Conservation (phyloP, 2,113 vertebrate genomes). For the Embiotoca jacksoni region DNA sequence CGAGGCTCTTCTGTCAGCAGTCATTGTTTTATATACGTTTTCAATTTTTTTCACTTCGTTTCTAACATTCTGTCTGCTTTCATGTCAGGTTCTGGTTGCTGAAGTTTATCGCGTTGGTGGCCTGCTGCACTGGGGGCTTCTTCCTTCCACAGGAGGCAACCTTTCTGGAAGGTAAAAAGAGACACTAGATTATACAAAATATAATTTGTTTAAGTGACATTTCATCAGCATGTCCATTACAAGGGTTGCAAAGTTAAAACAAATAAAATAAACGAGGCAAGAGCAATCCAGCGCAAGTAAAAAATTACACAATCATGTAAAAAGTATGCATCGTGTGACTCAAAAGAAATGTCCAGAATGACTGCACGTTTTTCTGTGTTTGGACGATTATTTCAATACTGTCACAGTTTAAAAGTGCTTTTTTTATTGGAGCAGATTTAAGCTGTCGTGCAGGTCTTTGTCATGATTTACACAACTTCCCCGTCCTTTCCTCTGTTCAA, state of each 20-base stretch:
- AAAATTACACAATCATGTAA: background rate
- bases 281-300: background rate
- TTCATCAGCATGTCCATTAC: background rate
- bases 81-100: constrained; percentile 93
- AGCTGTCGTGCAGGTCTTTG: background rate
- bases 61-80: background rate
- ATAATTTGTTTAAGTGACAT: background rate
- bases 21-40: background rate
- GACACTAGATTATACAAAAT: background rate
- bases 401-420: too few relatives aligned
- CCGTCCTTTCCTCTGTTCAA: background rate
- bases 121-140: constrained; percentile 95
- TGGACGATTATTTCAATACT: too few relatives aligned
- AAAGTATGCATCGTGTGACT: too few relatives aligned
- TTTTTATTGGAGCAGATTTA: background rate
- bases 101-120: constrained; percentile 91
- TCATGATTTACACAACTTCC: constrained; percentile 4
- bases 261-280: background rate
- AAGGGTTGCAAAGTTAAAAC: background rate
- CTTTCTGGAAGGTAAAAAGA: constrained; percentile 91
- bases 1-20: background rate
- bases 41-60: background rate
- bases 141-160: constrained; percentile 93
- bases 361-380: too few relatives aligned
- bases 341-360: background rate